Base-by-base conservation (phyloP, 2,113 vertebrate genomes). In the Scopus umbretta region DNA sequence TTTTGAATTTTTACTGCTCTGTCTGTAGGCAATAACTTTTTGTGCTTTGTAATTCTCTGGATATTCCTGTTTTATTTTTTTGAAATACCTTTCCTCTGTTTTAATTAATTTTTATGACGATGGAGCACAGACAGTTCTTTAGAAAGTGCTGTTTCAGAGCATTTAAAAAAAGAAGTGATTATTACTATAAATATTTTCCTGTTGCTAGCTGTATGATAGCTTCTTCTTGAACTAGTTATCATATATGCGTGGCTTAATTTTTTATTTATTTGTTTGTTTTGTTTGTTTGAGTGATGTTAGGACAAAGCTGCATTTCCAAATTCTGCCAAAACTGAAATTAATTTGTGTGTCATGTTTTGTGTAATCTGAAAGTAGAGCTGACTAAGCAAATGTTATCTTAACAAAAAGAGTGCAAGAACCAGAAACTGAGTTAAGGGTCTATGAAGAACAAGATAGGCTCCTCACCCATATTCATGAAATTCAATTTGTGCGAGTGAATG, bases 391-490 rank as follows among this genome's bases (percentile, higher is more conserved):
- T 11, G 4, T n/a, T 34, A 62, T 30, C 13, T 63, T 66, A 78
- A 62, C 52, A 26, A 71, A 76, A 63, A 66, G 17, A 56, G 6
- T 16, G 32, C 27, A 50, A 43, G 34, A 65, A 58, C 47, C 14
- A 47, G 43, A 81, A 90, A 58, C 9, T 22, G 7, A 47, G 7
- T 40, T 17, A 79, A 26, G 10, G 4, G 9, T 32, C 29, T 38
- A 4, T 50, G 58, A 55, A 42, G 40, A 88, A 30, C 13, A 36
- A 53, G 23, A 22, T 34, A 55, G 32, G 2, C 2, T 80, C 26
- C 34, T 58, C 32, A n/a, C 0, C 0, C 2, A 2, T n/a, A 30
- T 43, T 18, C 0, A 0, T 38, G 52, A 58, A 86, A 32, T 9
- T 55, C n/a, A 55, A 13, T 55, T 59, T 85, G 13, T 67, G 25